phyloP scores from a whole-genome alignment of 2,113 vertebrate species.

The Labrus mixtus region DNA sequence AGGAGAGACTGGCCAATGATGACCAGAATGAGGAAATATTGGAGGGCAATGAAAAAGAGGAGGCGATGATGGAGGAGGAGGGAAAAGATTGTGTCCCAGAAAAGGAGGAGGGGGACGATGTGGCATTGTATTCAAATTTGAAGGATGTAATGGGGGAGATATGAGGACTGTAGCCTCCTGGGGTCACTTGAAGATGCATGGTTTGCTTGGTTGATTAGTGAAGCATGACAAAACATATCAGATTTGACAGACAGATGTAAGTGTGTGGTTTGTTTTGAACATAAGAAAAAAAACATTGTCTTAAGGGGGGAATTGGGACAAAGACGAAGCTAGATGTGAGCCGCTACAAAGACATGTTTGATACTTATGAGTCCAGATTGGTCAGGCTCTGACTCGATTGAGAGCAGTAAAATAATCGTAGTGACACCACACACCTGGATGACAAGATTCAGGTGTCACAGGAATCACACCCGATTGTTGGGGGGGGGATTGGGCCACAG shows the following conservation, averaged over 20 bases:
- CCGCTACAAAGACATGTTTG: too few relatives aligned
- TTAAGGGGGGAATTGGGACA: too few relatives aligned
- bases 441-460: too few relatives aligned
- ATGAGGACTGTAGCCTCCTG: not conserved
- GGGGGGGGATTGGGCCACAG: too few relatives aligned
- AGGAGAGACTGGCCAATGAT: not conserved
- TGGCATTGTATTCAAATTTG: constrained; percentile 35
- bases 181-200: not conserved
- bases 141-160: constrained; percentile 17
- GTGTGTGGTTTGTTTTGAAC: not conserved
- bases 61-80: constrained; percentile 5
- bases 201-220: not conserved
- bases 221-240: too few relatives aligned
- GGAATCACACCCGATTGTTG: too few relatives aligned
- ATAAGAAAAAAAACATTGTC: not conserved
- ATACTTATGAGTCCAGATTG: too few relatives aligned
- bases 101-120: constrained; percentile 20
- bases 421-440: too few relatives aligned
- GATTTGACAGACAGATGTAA: not conserved
- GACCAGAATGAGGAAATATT: not conserved
- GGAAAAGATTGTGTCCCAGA: not conserved
- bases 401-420: too few relatives aligned
- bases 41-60: constrained; percentile 5
- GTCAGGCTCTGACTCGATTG: too few relatives aligned
- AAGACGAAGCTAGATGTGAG: too few relatives aligned